Evolutionary conservation across 2,797 vertebrate species (phyloP), one percentile per base, ranked within the genome.

Genomic region (Sebastolobus alascanus): DNA sequence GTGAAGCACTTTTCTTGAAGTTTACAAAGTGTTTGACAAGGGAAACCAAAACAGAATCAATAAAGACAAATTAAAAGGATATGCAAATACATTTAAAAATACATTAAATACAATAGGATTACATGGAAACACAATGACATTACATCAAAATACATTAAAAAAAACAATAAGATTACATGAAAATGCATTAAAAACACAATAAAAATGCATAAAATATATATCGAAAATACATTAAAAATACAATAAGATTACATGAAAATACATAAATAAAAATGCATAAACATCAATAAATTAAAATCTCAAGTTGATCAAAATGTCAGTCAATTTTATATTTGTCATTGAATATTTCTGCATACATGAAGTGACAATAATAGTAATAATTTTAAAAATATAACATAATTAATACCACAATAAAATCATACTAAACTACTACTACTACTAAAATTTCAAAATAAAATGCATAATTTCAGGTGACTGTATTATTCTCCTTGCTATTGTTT

Each of bases 361-460:
- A 31, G 3, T 6, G 22, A 10, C 12, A 54, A 25, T 22, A 52
- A 14, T 18, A 50, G 0, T 7, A 33, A 61, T 20, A 10, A 56
- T 33, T 38, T 1, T 25, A 37, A 38, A 9, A 18, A 18, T n/a
- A n/a, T n/a, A 37, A 43, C 22, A 70, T 6, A 37, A 59, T 4
- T 20, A 59, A 0, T 4, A 46, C 27, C 5, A 31, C 7, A 29
- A 68, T 35, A 9, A 55, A 66, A 70, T 59, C n/a, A n/a, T n/a
- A n/a, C n/a, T n/a, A n/a, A n/a, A n/a, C n/a, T n/a, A n/a, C n/a
- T n/a, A n/a, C 1, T 8, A 9, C 16, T 22, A 4, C 33, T n/a
- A 3, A 5, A 4, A 22, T 54, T 68, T 64, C 20, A 40, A 73
- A 76, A 63, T 68, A 29, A 55, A 77, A 60, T 14, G 4, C 31